Conservation (phyloP, 2,113 vertebrate species). For the Nannospalax galili region DNA sequence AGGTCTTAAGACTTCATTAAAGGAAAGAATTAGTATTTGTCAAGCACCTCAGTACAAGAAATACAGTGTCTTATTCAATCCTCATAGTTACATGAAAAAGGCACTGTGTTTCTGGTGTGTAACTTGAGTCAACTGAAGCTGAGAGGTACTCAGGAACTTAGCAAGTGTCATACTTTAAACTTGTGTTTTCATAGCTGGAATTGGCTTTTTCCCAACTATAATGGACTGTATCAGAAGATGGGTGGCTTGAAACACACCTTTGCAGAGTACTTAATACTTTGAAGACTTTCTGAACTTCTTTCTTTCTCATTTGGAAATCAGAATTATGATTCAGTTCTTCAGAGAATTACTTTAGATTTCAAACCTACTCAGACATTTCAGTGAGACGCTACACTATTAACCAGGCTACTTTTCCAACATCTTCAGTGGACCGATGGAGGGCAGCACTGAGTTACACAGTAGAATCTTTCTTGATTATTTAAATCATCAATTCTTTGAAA, state of each 20-base stretch:
- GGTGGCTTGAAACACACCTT: neutral
- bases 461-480: conserved; percentile 57
- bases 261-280: neutral
- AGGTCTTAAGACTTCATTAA: neutral
- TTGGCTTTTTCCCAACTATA: neutral
- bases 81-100: neutral
- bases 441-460: conserved; percentile 58
- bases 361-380: neutral
- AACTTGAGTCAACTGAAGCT: neutral
- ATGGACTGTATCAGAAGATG: neutral
- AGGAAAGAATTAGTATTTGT: neutral
- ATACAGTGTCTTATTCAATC: neutral
- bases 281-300: neutral
- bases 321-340: conserved; percentile 25
- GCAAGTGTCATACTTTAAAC: neutral
- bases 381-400: neutral
- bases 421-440: conserved; percentile 47
- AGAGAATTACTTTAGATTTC: neutral
- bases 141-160: neutral
- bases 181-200: neutral
- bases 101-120: neutral
- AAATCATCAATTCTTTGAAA: conserved; percentile 79
- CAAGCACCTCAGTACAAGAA: neutral
- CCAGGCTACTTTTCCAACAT: neutral
- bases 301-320: conserved; percentile 1